A percentile compares a stretch with the other conserved stretches of the same genome.
phyloP scores from a whole-genome alignment of 64 coral and sea anemone species.

The Astreopora myriophthalma region DNA sequence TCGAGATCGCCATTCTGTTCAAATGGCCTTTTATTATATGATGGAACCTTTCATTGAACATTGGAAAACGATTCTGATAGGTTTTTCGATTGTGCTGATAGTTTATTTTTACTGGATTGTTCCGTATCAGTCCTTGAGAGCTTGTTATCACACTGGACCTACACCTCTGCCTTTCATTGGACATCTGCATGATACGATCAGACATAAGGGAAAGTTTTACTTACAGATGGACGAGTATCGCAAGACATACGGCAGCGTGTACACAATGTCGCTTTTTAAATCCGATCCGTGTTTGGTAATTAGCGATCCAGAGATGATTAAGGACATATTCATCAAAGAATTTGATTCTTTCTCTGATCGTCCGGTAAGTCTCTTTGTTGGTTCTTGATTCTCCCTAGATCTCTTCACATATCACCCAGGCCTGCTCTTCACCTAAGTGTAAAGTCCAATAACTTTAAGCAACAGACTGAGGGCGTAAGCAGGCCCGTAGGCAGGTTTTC shows the following conservation, averaged over 20 bases:
- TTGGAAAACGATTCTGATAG: not conserved
- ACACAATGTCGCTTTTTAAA: not conserved
- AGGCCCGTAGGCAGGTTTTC: no score
- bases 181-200: not conserved
- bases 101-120: not conserved
- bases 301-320: slow-evolving; percentile 46
- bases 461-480: slow-evolving; percentile 35
- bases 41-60: not conserved
- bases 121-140: not conserved
- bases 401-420: slow-evolving; percentile 28
- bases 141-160: slow-evolving; percentile 9
- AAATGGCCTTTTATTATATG: not conserved
- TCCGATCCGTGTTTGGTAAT: slow-evolving; percentile 5
- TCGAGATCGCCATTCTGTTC: no score
- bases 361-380: slow-evolving; percentile 38
- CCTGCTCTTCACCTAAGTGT: slow-evolving; percentile 35
- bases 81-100: not conserved
- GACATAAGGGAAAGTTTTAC: slow-evolving; percentile 25
- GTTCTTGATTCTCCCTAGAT: no score
- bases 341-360: slow-evolving; percentile 30
- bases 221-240: slow-evolving; percentile 30
- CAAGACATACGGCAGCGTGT: slow-evolving; percentile 41
- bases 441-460: not conserved
- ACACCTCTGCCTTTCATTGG: slow-evolving; percentile 17
- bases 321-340: slow-evolving; percentile 45